Conservation (phyloP, 2,113 vertebrate species). For the Anarrhichthys ocellatus region DNA sequence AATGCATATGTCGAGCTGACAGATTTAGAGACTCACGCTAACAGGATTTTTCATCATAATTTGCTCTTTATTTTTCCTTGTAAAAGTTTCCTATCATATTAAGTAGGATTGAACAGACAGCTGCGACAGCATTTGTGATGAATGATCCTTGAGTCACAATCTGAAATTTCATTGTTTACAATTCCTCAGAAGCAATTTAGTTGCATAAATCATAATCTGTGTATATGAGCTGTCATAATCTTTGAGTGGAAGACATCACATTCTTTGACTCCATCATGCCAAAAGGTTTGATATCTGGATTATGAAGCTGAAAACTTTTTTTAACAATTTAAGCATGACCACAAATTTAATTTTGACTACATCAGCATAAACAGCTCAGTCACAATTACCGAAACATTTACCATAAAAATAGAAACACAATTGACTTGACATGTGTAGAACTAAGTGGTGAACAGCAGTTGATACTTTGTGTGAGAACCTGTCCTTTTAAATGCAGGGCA, state of each 20-base stretch:
- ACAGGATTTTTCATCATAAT: slow-evolving; percentile 58
- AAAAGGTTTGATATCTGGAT: slow-evolving; percentile 34
- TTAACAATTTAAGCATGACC: slow-evolving; percentile 25
- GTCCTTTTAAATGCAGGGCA: not conserved
- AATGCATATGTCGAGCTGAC: slow-evolving; percentile 54
- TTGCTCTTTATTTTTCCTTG: slow-evolving; percentile 57
- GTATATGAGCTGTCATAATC: slow-evolving; percentile 56
- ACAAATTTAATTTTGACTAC: slow-evolving; percentile 17
- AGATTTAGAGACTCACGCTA: slow-evolving; percentile 63
- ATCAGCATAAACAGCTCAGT: slow-evolving; percentile 22
- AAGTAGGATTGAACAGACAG: slow-evolving; percentile 57
- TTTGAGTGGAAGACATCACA: slow-evolving; percentile 22
- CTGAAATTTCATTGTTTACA: slow-evolving; percentile 70
- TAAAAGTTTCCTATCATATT: slow-evolving; percentile 70
- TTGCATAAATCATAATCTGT: slow-evolving; percentile 74
- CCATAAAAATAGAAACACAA: slow-evolving; percentile 24
- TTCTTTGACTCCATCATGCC: slow-evolving; percentile 38
- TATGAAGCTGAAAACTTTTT: slow-evolving; percentile 25
- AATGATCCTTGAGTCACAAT: slow-evolving; percentile 60
- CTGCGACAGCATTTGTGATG: slow-evolving; percentile 68
- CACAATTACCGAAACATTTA: slow-evolving; percentile 20
- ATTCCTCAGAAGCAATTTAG: slow-evolving; percentile 58
- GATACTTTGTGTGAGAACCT: not conserved
- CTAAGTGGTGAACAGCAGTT: not conserved
- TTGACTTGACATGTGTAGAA: not conserved